Evolutionary conservation across 2,888 invertebrate genomes (phyloP).

Genomic region (Ectemnius lituratus): DNA sequence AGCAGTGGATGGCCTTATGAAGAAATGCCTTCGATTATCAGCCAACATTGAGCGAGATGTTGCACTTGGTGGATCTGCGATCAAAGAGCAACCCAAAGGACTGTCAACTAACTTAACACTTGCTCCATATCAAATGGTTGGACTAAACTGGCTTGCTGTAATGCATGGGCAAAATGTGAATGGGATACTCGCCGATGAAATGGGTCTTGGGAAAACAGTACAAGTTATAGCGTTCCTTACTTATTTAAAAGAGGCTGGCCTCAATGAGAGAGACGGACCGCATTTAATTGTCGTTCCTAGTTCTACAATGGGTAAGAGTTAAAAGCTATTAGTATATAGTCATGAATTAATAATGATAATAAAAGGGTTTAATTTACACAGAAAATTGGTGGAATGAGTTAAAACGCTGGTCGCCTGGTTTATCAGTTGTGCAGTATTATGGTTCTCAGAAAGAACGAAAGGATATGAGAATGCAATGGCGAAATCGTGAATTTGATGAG

Average conservation of each 20-base stretch:
- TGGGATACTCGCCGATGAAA: constrained; percentile 97
- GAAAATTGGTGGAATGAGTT: constrained; percentile 93
- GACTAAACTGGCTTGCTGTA: constrained; percentile 95
- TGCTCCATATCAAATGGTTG: constrained; percentile 92
- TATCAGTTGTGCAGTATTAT: constrained; percentile 92
- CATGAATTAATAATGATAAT: too few species aligned
- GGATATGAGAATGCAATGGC: constrained; percentile 86
- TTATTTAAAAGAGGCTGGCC: constrained; percentile 89
- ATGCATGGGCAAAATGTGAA: constrained; percentile 94
- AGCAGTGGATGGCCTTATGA: constrained; percentile 89
- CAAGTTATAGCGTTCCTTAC: constrained; percentile 96
- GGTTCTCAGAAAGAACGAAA: constrained; percentile 92
- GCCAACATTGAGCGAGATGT: constrained; percentile 89
- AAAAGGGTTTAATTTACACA: constrained; percentile 61
- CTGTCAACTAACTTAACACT: constrained; percentile 84
- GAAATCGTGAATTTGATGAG: constrained; percentile 85
- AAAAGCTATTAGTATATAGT: too few species aligned
- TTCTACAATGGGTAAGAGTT: constrained; percentile 88
- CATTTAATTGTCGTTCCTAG: constrained; percentile 98
- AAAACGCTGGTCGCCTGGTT: constrained; percentile 87
- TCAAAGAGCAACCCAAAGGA: constrained; percentile 86
- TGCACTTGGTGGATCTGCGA: constrained; percentile 84
- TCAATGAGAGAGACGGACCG: constrained; percentile 82
- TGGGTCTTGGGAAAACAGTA: constrained; percentile 97
- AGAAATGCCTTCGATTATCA: constrained; percentile 90